Evolutionary conservation across 2,113 vertebrate genomes (phyloP).

Genomic region (Colinus virginianus): DNA sequence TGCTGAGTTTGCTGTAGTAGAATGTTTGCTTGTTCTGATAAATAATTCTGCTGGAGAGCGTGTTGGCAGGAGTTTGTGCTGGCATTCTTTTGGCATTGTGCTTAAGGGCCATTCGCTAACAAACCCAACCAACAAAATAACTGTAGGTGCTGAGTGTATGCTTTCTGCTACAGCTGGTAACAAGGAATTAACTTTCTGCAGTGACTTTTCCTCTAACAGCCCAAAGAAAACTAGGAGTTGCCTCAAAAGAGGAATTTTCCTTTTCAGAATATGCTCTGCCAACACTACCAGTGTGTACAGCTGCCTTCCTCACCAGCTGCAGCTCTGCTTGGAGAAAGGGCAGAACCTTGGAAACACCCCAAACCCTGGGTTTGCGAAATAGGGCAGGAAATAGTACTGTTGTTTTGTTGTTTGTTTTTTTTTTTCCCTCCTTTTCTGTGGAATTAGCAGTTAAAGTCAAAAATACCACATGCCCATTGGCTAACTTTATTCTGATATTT

Average conservation of each 20-base stretch:
- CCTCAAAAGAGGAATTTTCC: neutral
- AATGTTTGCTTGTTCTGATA: neutral
- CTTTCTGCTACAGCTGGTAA: neutral
- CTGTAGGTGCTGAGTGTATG: neutral
- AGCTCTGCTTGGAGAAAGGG: neutral
- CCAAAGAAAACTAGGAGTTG: neutral
- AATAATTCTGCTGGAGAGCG: neutral
- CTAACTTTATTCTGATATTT: constrained; percentile 25
- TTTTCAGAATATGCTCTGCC: neutral
- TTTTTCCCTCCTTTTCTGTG: neutral
- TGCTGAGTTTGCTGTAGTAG: neutral
- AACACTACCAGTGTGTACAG: accelerated
- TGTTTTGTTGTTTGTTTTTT: neutral
- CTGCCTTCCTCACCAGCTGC: neutral
- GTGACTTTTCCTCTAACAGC: neutral
- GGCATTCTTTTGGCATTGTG: accelerated
- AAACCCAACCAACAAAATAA: neutral
- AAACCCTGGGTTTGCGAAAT: constrained; percentile 12
- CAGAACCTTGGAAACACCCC: neutral
- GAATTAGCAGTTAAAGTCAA: constrained; percentile 13
- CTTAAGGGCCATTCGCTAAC: accelerated
- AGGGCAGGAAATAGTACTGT: constrained; percentile 10
- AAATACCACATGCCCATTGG: constrained; percentile 48
- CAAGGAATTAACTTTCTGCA: neutral
- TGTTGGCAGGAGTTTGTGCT: accelerated